Evolutionary conservation across 2,113 vertebrate species (phyloP), one percentile per base, ranked within the genome.

Genomic region (Vicugna pacos): DNA sequence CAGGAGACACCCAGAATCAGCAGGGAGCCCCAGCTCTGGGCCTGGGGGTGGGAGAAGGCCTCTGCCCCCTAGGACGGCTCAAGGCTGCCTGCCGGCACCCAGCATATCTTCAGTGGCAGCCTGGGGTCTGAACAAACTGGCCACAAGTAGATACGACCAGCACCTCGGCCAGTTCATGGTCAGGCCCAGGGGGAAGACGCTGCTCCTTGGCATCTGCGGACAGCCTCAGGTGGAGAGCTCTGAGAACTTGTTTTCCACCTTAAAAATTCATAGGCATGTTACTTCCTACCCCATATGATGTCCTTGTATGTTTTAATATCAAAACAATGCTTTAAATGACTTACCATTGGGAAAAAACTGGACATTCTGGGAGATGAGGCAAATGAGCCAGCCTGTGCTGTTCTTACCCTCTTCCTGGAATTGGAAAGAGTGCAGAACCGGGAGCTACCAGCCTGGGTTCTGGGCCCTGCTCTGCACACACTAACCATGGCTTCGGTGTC

Each of bases 191-290:
- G 19, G 46, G 56, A 72, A 7, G 14, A 9, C 3, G 35, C 75
- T 6, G 3, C 24, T 52, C 11, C 35, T 20, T 3, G 3, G 22
- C 9, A 2, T 28, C 56, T 28, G 4, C 0, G 3, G 28, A 38
- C 8, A 69, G n/a, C 35, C 28, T 8, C 76, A 35, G n/a, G 20
- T 22, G 32, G 46, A n/a, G 14, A 20, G 35, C 58, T 67, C 26
- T 12, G 50, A 54, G 56, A 91, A 75, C 52, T 46, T 76, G 52
- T 83, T 79, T 90, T 70, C 88, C 86, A 22, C 46, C 60, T 90
- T 22, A 60, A 38, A 81, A 83, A 48, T 38, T 22, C 65, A 38
- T 17, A 67, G 32, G 67, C 73, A 70, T 70, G 73, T 88, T 67
- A 81, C 77, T 70, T 86, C 42, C 30, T 54, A 42, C 30, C 24